Conservation (phyloP, 2,113 vertebrate species). For the Lepus timidus region DNA sequence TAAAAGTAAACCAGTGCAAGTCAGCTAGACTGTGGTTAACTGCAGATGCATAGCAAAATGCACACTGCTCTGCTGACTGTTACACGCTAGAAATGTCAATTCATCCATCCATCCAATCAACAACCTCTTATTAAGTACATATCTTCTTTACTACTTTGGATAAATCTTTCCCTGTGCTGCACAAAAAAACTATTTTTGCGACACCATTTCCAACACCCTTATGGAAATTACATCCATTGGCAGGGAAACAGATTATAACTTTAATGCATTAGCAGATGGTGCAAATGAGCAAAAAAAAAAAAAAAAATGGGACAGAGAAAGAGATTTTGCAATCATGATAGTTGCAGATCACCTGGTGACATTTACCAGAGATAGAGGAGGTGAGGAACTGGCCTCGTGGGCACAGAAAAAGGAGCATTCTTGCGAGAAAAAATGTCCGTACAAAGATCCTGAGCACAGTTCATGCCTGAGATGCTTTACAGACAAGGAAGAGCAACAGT, state of each 20-base stretch:
- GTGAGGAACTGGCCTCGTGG: rapidly evolving
- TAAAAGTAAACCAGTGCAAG: background rate
- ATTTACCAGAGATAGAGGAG: background rate
- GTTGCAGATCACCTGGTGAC: background rate
- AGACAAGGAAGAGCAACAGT: background rate
- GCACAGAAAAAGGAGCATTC: background rate
- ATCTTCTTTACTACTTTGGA: background rate
- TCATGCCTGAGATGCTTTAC: rapidly evolving
- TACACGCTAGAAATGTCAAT: background rate
- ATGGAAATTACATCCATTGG: background rate
- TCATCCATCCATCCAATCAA: background rate
- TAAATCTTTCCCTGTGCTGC: background rate
- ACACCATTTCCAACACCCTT: no score
- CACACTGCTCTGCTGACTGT: no score
- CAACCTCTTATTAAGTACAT: background rate
- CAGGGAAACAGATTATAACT: background rate
- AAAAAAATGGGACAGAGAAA: background rate
- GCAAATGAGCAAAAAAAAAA: no score
- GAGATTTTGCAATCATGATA: rapidly evolving
- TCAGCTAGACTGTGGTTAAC: background rate
- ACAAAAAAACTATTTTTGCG: no score
- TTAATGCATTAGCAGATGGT: background rate
- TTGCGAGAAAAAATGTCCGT: background rate
- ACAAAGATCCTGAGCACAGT: background rate
- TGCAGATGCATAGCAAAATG: background rate